These are phyloP conservation scores for Sphaeramia orbicularis DNA, from an alignment of 2,797 vertebrate species.

Conservation along the genomic window DNA sequence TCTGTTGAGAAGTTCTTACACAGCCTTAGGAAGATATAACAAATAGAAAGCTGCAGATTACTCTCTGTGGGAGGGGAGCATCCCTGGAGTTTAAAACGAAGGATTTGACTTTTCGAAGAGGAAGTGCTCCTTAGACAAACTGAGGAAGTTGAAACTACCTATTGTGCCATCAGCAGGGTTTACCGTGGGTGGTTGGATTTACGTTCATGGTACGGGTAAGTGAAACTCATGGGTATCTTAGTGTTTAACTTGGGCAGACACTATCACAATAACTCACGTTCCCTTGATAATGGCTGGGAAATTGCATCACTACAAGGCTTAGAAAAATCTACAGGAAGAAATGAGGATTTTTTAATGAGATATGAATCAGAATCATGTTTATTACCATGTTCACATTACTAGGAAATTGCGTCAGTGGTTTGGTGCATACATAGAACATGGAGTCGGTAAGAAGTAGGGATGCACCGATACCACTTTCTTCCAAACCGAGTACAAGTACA, in stretches of 20 bases:
- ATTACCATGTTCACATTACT: too few species aligned
- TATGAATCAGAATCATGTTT: not conserved
- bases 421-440: too few species aligned
- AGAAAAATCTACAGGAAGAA: slow-evolving; percentile 38
- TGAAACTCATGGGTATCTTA: slow-evolving; percentile 15
- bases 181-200: slow-evolving; percentile 5
- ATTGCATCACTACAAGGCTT: slow-evolving; percentile 24
- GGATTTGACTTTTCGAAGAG: slow-evolving; percentile 58
- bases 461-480: too few species aligned
- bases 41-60: slow-evolving; percentile 78
- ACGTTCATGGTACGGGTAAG: not conserved
- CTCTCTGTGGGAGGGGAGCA: slow-evolving; percentile 60
- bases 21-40: slow-evolving; percentile 71
- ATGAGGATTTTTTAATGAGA: slow-evolving; percentile 27
- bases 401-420: too few species aligned
- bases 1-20: slow-evolving; percentile 66
- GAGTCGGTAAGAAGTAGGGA: too few species aligned
- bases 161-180: slow-evolving; percentile 17
- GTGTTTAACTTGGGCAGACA: slow-evolving; percentile 23
- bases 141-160: slow-evolving; percentile 47
- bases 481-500: too few species aligned
- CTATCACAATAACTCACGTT: slow-evolving; percentile 15
- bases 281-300: slow-evolving; percentile 15
- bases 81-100: slow-evolving; percentile 69
- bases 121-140: slow-evolving; percentile 45